phyloP scores from a whole-genome alignment of 1,140 invertebrate species.

The Microplitis mediator region DNA sequence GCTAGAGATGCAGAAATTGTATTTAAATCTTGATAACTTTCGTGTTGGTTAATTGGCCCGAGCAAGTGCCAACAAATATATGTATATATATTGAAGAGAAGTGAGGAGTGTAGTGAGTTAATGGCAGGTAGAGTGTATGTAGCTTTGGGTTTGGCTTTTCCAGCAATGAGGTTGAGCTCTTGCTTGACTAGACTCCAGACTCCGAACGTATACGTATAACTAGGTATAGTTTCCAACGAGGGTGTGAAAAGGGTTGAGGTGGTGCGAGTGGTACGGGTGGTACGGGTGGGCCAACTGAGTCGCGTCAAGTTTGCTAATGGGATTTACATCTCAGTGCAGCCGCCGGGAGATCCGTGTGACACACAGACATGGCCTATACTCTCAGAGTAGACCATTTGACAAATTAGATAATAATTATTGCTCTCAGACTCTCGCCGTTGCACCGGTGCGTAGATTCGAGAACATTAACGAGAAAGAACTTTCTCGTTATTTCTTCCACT shows the following conservation, averaged over 20 bases:
- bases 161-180: background rate
- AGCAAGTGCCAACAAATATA: background rate
- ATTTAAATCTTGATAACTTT: too few species aligned
- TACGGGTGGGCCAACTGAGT: conserved; percentile 34
- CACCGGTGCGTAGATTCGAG: background rate
- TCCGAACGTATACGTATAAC: background rate
- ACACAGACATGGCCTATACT: conserved; percentile 24
- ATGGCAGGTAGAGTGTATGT: conserved; percentile 21
- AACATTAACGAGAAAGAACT: background rate
- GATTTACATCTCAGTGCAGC: conserved; percentile 44
- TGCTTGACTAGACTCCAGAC: too few species aligned
- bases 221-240: background rate
- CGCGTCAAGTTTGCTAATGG: conserved; percentile 49
- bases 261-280: background rate
- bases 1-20: too few species aligned
- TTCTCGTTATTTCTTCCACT: background rate
- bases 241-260: conserved; percentile 3
- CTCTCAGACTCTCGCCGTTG: background rate
- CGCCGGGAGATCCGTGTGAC: conserved; percentile 28
- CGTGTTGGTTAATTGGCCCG: too few species aligned
- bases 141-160: conserved; percentile 9
- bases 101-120: conserved; percentile 10
- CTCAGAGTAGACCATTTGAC: conserved; percentile 23
- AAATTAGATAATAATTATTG: conserved; percentile 35
- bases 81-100: background rate